Conservation (phyloP, 2,797 vertebrate species). For the Crocodylus rhombifer region DNA sequence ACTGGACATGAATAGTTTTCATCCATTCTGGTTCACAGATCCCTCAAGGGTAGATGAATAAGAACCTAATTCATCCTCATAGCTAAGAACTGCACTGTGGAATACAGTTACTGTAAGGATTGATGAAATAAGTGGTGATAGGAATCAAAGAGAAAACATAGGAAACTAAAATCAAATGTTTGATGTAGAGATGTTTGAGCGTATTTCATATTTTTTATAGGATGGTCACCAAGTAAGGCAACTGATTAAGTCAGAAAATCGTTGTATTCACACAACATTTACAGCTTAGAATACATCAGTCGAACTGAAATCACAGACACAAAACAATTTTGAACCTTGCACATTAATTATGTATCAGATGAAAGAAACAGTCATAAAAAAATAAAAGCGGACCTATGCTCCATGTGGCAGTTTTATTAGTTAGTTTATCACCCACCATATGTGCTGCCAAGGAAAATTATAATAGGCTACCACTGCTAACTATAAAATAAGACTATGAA, state of each 20-base stretch:
- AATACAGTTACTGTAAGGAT: not conserved
- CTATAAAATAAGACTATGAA: conserved; percentile 62
- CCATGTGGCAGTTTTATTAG: conserved; percentile 74
- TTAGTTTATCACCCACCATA: conserved; percentile 77
- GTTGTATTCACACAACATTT: conserved; percentile 5
- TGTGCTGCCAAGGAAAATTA: conserved; percentile 74
- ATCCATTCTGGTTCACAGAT: not conserved
- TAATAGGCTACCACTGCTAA: conserved; percentile 62
- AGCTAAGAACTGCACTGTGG: accelerated
- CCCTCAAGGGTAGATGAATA: not conserved
- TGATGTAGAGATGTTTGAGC: not conserved
- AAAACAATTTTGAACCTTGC: conserved; percentile 56
- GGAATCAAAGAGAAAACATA: not conserved
- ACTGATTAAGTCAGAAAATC: conserved; percentile 4
- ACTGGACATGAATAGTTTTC: not conserved
- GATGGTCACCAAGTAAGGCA: not conserved
- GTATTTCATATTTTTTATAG: not conserved
- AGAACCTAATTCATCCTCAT: not conserved
- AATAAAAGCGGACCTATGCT: conserved; percentile 70
- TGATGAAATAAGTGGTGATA: not conserved
- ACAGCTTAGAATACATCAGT: conserved; percentile 24
- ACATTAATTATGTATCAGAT: conserved; percentile 73
- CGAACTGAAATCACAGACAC: conserved; percentile 33
- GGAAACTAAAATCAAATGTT: not conserved
- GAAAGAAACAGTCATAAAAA: conserved; percentile 73